Evolutionary conservation across 2,113 vertebrate species (phyloP).

Genomic region (Corythornis madagascariensis): DNA sequence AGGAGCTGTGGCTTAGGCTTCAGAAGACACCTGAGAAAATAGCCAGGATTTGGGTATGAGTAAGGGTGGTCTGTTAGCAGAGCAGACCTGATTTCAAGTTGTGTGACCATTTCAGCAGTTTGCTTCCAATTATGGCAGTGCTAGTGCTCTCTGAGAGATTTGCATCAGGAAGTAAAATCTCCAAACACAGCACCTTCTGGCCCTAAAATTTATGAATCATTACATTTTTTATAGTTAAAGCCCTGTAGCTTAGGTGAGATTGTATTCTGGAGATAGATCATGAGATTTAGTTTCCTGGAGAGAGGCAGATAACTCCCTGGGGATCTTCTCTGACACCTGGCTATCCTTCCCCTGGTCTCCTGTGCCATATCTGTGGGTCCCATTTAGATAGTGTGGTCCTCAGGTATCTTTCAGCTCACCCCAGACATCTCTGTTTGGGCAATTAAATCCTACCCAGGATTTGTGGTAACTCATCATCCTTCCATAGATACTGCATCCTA

Average conservation of each 20-base stretch:
- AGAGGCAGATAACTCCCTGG: background rate
- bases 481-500: background rate
- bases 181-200: background rate
- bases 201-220: background rate
- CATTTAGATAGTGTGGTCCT: fast-evolving
- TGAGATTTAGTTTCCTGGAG: background rate
- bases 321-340: background rate
- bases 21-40: background rate
- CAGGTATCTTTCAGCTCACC: background rate
- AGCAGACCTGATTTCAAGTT: background rate
- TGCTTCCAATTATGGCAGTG: background rate
- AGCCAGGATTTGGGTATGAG: background rate
- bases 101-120: background rate
- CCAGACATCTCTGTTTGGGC: background rate
- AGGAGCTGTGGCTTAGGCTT: background rate
- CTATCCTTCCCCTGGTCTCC: background rate
- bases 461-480: background rate
- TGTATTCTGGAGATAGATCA: background rate
- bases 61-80: background rate
- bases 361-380: background rate
- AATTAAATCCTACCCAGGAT: background rate
- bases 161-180: background rate
- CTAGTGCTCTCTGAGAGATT: background rate
- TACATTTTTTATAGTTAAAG: background rate
- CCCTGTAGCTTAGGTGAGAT: background rate